phyloP scores from a whole-genome alignment of 1,140 invertebrate genomes.

The Pissodes strobi region DNA sequence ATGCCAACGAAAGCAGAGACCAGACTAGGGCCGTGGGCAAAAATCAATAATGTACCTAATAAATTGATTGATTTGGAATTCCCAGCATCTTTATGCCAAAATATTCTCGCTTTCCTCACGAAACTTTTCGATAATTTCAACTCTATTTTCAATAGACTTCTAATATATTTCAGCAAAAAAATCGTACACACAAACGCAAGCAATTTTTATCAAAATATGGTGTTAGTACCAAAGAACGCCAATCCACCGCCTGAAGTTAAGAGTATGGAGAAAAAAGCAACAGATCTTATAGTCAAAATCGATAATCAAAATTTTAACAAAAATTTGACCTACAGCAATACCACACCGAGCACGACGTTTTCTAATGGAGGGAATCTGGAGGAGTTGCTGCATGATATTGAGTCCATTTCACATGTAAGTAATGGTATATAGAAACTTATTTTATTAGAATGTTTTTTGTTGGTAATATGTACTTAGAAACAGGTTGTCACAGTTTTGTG shows the following conservation, averaged over 20 bases:
- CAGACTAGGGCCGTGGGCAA: too few relatives aligned
- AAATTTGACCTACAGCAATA: slow-evolving; percentile 32
- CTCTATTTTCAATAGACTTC: slow-evolving; percentile 1
- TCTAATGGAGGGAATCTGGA: slow-evolving; percentile 57
- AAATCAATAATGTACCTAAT: too few relatives aligned
- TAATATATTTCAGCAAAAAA: slow-evolving; percentile 36
- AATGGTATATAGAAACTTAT: background rate
- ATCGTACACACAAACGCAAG: slow-evolving; percentile 39
- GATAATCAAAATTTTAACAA: slow-evolving; percentile 48
- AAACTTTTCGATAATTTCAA: too few relatives aligned
- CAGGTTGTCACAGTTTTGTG: too few relatives aligned
- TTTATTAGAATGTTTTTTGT: too few relatives aligned
- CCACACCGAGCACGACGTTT: slow-evolving; percentile 48
- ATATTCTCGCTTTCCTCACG: too few relatives aligned
- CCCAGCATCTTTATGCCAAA: too few relatives aligned
- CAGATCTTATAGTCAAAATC: slow-evolving; percentile 51
- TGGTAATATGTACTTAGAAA: too few relatives aligned
- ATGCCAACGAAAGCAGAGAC: too few relatives aligned
- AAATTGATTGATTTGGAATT: too few relatives aligned
- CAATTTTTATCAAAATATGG: slow-evolving; percentile 46
- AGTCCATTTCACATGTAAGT: slow-evolving; percentile 57
- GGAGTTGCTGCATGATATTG: slow-evolving; percentile 59
- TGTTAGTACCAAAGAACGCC: slow-evolving; percentile 38
- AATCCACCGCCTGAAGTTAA: slow-evolving; percentile 15
- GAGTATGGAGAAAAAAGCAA: slow-evolving; percentile 42